Evolutionary conservation across 2,797 vertebrate species (phyloP), one percentile per base, ranked within the genome.

Genomic region (Sternarchorhynchus goeldii): DNA sequence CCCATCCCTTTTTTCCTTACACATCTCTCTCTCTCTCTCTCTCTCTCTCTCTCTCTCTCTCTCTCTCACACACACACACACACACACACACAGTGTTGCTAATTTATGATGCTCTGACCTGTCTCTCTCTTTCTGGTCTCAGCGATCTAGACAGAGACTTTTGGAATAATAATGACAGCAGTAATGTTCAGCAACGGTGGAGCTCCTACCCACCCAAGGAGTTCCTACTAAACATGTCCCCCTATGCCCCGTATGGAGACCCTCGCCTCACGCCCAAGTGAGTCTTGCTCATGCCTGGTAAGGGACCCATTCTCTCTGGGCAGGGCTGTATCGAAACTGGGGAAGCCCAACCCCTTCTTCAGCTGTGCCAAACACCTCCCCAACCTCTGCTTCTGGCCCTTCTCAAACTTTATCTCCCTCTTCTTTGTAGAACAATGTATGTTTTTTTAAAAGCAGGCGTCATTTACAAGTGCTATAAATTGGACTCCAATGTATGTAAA

Each of bases 161-260:
- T 94, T 98, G 97, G 97, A 98, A 98, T 94, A 98, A 98, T 94
- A 99, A 98, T 93, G 97, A 98, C 94, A 98, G 95, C 95, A 96
- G 95, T 93, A 96, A 95, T 91, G 95, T 97, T 90, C 97, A 98
- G 89, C 96, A 98, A 95, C 94, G 97, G 92, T 98, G 97, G 97
- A 99, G 95, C 90, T 98, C 96, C 90, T 98, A 99, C 89, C 97
- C 97, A 84, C 96, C 97, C 89, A 98, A 99, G 93, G 97, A 99
- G 93, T 98, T 99, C 93, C 96, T 99, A 83, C 93, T 98, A 92
- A 98, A 98, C 94, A 98, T 99, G 95, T 99, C 97, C 92, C 97
- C 97, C 89, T 99, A 98, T 90, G 96, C 96, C 83, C 97, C 96
- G 65, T 98, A 98, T 77, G 97, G 97, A 94, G 97, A 98, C 87